Evolutionary conservation across 1,140 invertebrate species (phyloP), one percentile per base, ranked within the genome.

Genomic region (Helicoverpa armigera): DNA sequence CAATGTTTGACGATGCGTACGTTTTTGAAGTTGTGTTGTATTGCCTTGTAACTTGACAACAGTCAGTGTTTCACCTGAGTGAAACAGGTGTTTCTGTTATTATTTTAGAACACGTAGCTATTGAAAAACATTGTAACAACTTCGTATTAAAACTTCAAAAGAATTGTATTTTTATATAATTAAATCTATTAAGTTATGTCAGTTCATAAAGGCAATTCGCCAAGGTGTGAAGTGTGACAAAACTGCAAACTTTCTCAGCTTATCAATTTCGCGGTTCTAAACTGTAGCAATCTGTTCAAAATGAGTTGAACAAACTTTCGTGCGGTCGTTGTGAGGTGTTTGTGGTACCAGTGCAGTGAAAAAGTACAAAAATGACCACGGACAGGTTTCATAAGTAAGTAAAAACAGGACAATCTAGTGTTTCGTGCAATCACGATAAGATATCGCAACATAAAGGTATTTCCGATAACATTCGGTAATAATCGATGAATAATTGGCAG

Each of bases 361-460:
- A 77, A 65, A 65, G 31, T 77, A 73, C 43, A 78, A 90, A 90
- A 86, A 94, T 94, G 93, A 91, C 91, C 63, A 94, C 93, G 58
- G 92, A 94, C 83, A 90, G 93, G 83, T 94, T 94, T 86, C 93
- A 94, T 80, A 94, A 94, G 93, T 94, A 90, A 93, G 93, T 91
- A 85, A 43, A 70, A 51, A 63, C 14, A 56, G 18, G 29, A 56
- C 72, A 75, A 82, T 58, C 63, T 84, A 60, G 18, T 67, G 31
- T 82, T 51, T 79, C 58, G 29, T 31, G 76, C 54, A 80, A 67
- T 76, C 16, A 74, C 50, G 82, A 84, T 86, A 86, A 86, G 80
- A 81, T 85, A 72, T 72, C 69, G 50, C 5, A n/a, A 31, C 16
- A 13, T 53, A 31, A 13, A 23, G 69, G 69, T 65, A 65, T 65